Conservation (phyloP, 2,888 invertebrate species). For the Melanotus villosus region DNA sequence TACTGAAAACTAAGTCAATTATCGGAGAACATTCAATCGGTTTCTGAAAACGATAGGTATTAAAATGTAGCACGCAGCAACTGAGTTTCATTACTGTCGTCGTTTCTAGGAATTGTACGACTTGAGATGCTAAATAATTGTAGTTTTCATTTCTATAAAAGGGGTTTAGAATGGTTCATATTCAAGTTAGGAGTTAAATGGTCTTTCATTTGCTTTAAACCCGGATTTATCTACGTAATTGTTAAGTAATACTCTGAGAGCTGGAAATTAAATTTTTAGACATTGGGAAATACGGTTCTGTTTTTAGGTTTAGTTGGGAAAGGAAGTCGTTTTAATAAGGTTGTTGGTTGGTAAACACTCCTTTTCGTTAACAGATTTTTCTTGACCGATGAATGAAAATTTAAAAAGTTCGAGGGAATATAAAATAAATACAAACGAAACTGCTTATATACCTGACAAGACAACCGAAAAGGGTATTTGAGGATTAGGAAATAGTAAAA, state of each 20-base stretch:
- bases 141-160: conserved; percentile 6
- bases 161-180: background rate
- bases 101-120: background rate
- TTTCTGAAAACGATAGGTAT: background rate
- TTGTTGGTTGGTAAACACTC: background rate
- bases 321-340: background rate
- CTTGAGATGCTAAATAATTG: background rate
- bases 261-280: background rate
- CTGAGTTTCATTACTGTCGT: background rate
- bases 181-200: background rate
- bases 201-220: background rate
- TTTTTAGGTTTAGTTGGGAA: no score
- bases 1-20: no score
- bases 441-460: no score
- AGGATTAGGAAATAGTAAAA: no score
- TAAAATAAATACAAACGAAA: no score
- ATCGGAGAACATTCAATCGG: no score
- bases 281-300: no score
- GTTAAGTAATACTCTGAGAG: conserved; percentile 3
- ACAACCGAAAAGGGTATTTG: no score
- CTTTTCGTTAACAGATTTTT: no score
- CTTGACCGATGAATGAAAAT: no score
- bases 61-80: background rate
- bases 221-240: conserved; percentile 6
- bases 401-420: no score